Evolutionary conservation across 2,797 vertebrate genomes (phyloP).

Genomic region (Lepus oiostolus): DNA sequence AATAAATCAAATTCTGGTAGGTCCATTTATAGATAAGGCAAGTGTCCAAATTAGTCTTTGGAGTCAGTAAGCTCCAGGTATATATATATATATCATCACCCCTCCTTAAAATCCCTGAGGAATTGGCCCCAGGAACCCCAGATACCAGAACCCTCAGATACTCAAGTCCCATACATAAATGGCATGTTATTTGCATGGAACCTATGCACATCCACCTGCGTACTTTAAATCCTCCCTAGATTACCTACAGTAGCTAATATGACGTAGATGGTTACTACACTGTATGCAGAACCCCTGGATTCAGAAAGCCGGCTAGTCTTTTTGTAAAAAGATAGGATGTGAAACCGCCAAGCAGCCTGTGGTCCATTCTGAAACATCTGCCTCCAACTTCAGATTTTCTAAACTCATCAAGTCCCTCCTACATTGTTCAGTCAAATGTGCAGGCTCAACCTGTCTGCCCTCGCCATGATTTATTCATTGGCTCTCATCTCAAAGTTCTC

Average conservation of each 20-base stretch:
- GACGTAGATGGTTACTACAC: background rate
- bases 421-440: background rate
- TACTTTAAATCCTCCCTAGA: background rate
- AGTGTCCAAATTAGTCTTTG: background rate
- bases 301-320: background rate
- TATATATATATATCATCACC: too few relatives aligned
- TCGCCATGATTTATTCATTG: conserved; percentile 14
- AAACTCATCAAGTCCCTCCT: background rate
- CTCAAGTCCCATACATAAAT: background rate
- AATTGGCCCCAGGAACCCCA: background rate
- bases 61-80: background rate
- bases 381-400: background rate
- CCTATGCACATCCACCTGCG: background rate
- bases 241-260: background rate
- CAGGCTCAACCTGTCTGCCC: conserved; percentile 13
- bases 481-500: background rate
- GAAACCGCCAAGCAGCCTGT: background rate
- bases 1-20: background rate
- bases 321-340: background rate
- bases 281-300: background rate
- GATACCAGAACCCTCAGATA: background rate
- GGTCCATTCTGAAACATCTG: background rate
- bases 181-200: background rate
- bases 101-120: background rate
- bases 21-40: background rate